Conservation (phyloP, 2,888 invertebrate species). For the Gnatocerus cornutus region DNA sequence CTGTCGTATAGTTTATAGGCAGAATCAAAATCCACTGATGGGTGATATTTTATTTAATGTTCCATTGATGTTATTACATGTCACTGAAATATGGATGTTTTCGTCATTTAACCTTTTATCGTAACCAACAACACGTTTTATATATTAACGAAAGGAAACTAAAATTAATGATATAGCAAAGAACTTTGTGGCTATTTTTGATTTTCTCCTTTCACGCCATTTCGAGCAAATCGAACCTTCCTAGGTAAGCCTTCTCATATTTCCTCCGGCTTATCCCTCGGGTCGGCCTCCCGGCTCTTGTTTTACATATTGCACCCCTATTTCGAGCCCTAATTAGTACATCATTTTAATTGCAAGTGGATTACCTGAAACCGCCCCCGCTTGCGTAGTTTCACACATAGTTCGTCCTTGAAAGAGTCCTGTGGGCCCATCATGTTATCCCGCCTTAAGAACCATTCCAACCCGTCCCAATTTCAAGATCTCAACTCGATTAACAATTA, state of each 20-base stretch:
- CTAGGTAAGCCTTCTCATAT: not conserved
- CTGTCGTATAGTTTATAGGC: no score
- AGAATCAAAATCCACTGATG: no score
- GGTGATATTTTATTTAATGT: no score
- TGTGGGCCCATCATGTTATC: slow-evolving; percentile 8
- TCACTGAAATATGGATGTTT: no score
- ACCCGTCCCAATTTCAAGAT: slow-evolving; percentile 9
- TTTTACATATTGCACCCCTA: slow-evolving; percentile 14
- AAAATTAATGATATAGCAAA: no score
- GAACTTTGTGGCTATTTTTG: no score
- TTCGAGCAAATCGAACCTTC: not conserved
- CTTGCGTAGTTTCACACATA: slow-evolving; percentile 11
- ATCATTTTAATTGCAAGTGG: slow-evolving; percentile 38
- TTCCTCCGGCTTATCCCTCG: slow-evolving; percentile 9
- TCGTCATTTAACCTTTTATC: no score
- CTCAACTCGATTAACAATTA: slow-evolving; percentile 33
- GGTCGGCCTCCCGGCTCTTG: slow-evolving; percentile 11
- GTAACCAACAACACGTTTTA: no score
- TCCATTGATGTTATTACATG: no score
- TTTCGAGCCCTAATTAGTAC: slow-evolving; percentile 27
- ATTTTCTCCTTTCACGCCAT: no score
- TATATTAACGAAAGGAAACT: no score
- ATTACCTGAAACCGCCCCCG: slow-evolving; percentile 37
- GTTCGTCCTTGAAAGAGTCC: slow-evolving; percentile 24
- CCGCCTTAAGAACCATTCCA: slow-evolving; percentile 9